These are phyloP conservation scores for Leptinotarsa peninsularis DNA, from an alignment of 2,888 invertebrate genomes.

Conservation along the genomic window DNA sequence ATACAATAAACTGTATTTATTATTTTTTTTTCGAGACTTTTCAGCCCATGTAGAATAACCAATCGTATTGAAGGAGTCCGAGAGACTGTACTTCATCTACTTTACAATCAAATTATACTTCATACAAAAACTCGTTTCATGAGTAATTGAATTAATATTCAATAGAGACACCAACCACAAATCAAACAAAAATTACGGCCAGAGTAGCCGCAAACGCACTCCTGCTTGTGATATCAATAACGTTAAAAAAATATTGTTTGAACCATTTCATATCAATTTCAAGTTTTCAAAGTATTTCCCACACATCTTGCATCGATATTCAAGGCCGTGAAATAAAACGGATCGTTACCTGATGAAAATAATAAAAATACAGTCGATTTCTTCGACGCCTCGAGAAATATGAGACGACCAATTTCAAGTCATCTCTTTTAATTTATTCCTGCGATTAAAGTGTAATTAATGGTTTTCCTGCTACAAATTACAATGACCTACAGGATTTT, in stretches of 20 bases:
- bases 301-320: not conserved
- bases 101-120: too few species aligned
- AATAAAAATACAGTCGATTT: not conserved
- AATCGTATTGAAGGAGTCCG: too few species aligned
- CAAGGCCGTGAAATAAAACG: not conserved
- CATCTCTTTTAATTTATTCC: conserved; percentile 12
- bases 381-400: not conserved
- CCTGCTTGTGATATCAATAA: not conserved
- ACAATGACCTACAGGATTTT: conserved; percentile 9
- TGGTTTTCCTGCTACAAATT: conserved; percentile 13
- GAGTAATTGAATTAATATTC: not conserved
- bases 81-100: too few species aligned
- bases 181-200: not conserved
- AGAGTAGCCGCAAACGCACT: not conserved
- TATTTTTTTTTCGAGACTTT: too few species aligned
- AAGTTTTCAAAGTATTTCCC: not conserved
- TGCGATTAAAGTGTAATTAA: conserved; percentile 15
- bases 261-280: not conserved
- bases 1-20: too few species aligned
- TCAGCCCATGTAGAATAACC: too few species aligned
- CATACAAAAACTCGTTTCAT: not conserved
- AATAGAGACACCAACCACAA: not conserved
- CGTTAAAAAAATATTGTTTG: not conserved
- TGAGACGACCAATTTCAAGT: conserved; percentile 4
- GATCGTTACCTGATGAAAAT: not conserved